Conservation (phyloP, 2,888 invertebrate genomes). For the Belgica antarctica region DNA sequence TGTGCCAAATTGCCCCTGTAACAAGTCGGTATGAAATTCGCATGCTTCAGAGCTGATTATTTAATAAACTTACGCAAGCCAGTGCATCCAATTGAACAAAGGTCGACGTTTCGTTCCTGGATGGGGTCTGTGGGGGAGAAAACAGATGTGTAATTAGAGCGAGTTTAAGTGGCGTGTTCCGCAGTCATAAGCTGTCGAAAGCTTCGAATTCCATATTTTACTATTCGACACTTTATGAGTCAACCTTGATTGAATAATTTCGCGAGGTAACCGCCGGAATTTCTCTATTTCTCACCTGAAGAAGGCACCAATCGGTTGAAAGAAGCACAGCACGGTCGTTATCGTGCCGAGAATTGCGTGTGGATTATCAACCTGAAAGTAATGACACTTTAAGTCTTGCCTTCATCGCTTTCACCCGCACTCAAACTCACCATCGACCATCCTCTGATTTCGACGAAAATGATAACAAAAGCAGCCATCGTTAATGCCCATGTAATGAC, state of each 20-base stretch:
- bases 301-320: constrained; percentile 84
- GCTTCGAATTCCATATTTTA: too few relatives aligned
- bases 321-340: constrained; percentile 74
- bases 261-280: too few relatives aligned
- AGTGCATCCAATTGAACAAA: constrained; percentile 89
- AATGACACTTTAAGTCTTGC: not conserved
- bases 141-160: not conserved
- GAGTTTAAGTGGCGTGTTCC: too few relatives aligned
- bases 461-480: constrained; percentile 72
- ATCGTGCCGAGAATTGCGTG: constrained; percentile 80
- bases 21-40: not conserved
- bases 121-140: constrained; percentile 58
- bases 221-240: too few relatives aligned
- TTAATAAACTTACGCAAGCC: constrained; percentile 8
- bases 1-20: constrained; percentile 75
- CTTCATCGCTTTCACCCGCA: not conserved
- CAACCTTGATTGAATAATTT: too few relatives aligned
- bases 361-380: constrained; percentile 65
- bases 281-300: constrained; percentile 58
- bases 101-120: constrained; percentile 76
- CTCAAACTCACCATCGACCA: constrained; percentile 59
- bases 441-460: constrained; percentile 75
- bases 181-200: too few relatives aligned
- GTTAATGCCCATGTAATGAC: constrained; percentile 76
- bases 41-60: not conserved